Evolutionary conservation across 2,797 vertebrate genomes (phyloP), one percentile per base, ranked within the genome.

Genomic region (Sebastolobus alascanus): DNA sequence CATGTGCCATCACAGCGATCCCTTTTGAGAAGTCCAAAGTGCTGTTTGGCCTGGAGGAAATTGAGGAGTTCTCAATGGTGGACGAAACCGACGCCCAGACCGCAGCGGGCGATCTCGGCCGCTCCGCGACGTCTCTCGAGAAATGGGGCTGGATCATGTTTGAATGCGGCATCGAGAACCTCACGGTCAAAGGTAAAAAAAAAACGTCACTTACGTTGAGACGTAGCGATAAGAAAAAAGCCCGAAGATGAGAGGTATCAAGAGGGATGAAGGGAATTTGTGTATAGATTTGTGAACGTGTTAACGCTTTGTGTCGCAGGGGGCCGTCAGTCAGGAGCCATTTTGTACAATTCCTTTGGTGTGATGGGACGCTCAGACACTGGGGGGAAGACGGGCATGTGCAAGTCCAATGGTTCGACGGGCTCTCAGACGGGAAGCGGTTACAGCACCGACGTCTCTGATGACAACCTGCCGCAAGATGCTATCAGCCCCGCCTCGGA

Each of bases 121-220:
- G 97, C 10, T 95, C 97, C 22, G 91, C 95, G 1, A 88, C 96
- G 2, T 97, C 94, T 87, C 95, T 97, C 55, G 98, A 99, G 93
- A 99, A 99, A 87, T 99, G 99, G 99, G 99, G 99, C 7, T 99
- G 99, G 99, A 99, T 99, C 83, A 99, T 99, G 99, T 99, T 99
- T 54, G 99, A 99, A 92, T 99, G 98, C 87, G 99, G 99, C 86
- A 98, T 99, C 72, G 99, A 99, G 92, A 99, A 98, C 91, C 95
- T 99, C 85, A 99, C 97, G 2, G 97, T 99, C 67, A 99, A 99
- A 97, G 99, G 99, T 98, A 91, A 31, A 77, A 50, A 8, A 2
- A 63, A 25, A 25, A 4, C 16, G 0, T 50, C 0, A 20, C 43
- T 38, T 67, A 3, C 2, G 22, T 13, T 12, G 8, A 56, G 3